Percentiles rank a stretch among this genome's conserved stretches.
These are phyloP conservation scores for Phataginus tricuspis DNA, from an alignment of 2,797 vertebrate genomes.

Conservation along the genomic window DNA sequence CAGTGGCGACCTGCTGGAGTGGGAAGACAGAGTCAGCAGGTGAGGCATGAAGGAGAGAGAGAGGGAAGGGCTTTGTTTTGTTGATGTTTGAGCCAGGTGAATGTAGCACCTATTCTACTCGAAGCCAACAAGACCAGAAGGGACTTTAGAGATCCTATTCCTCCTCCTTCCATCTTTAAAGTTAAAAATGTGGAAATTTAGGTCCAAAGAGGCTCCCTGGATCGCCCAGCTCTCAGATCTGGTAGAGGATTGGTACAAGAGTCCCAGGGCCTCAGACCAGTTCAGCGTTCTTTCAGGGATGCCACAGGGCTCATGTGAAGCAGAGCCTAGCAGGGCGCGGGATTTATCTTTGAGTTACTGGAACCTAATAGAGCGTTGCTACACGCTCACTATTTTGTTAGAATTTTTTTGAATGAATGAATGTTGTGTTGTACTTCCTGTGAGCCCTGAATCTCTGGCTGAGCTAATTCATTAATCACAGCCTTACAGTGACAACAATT, in stretches of 20 bases:
- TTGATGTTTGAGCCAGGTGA: too few species aligned
- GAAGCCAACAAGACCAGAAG: background rate
- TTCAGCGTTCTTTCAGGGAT: background rate
- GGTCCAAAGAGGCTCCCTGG: background rate
- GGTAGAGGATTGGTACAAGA: background rate
- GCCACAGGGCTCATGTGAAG: too few species aligned
- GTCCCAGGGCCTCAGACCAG: background rate
- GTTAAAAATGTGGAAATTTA: background rate
- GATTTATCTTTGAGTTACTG: background rate
- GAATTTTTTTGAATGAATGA: slow-evolving; percentile 24
- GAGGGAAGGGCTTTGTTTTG: background rate
- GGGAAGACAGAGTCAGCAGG: background rate
- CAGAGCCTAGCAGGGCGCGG: background rate
- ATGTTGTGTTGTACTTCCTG: background rate
- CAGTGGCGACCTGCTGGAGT: background rate
- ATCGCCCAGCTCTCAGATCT: background rate
- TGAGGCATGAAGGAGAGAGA: background rate
- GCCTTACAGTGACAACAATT: background rate
- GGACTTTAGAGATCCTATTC: background rate
- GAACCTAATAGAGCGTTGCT: background rate
- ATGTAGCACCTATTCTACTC: background rate
- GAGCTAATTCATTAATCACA: slow-evolving; percentile 2
- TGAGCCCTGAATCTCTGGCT: background rate
- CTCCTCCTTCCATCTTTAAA: background rate
- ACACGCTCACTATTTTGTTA: background rate